Evolutionary conservation across 2,113 vertebrate genomes (phyloP).

Genomic region (Rhinopomastus cyanomelas): DNA sequence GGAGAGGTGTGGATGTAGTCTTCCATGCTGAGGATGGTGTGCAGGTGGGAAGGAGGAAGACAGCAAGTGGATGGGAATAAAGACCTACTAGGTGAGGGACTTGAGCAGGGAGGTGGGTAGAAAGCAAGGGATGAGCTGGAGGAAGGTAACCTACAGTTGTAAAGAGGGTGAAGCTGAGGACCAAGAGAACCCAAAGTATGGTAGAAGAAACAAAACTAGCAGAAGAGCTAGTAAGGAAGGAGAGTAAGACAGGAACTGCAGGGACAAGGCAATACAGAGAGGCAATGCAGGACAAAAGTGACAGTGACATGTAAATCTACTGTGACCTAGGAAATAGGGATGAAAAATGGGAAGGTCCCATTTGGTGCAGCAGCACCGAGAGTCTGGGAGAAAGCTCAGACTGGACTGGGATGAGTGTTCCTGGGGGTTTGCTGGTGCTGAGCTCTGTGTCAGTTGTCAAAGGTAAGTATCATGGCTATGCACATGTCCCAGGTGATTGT

Average conservation of each 20-base stretch:
- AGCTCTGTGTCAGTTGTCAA: neutral
- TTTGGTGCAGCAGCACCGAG: neutral
- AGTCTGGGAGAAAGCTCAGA: neutral
- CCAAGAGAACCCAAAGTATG: neutral
- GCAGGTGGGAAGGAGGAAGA: neutral
- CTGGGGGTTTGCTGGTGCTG: neutral
- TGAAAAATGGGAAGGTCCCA: neutral
- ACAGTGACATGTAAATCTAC: rapidly evolving
- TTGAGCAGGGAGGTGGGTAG: neutral
- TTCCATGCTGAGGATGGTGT: neutral
- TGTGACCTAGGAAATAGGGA: neutral
- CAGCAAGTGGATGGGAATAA: neutral
- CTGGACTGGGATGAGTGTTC: neutral
- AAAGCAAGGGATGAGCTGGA: neutral
- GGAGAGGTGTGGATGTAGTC: neutral
- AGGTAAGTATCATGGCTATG: neutral
- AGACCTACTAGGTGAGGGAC: neutral
- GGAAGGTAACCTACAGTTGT: neutral
- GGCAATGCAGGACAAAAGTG: neutral
- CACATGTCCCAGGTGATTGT: neutral
- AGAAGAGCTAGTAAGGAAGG: neutral
- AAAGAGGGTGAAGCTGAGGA: neutral
- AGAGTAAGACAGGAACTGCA: neutral
- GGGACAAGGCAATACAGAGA: neutral
- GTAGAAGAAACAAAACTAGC: neutral